Evolutionary conservation across 2,797 vertebrate species (phyloP).

Genomic region (Kryptopterus vitreolus): DNA sequence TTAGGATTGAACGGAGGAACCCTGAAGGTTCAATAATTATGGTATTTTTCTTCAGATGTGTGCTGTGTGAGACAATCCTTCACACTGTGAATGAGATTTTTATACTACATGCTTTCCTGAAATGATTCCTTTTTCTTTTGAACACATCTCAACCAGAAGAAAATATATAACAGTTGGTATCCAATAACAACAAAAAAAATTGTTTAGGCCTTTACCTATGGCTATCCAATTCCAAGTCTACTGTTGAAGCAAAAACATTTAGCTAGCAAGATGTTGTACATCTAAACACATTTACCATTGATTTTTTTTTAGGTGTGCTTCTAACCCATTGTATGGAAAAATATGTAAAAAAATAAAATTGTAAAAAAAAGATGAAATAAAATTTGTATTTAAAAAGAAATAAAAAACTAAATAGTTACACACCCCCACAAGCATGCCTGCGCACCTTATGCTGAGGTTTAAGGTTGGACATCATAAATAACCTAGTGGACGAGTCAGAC

Average conservation of each 20-base stretch:
- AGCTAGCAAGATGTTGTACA: background rate
- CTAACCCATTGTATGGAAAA: background rate
- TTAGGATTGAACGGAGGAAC: background rate
- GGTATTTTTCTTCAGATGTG: background rate
- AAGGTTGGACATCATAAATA: conserved; percentile 40
- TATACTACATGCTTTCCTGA: background rate
- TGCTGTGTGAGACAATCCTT: background rate
- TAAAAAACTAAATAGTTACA: no score
- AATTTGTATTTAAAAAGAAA: conserved; percentile 11
- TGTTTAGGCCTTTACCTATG: background rate
- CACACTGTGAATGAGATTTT: background rate
- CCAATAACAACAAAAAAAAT: background rate
- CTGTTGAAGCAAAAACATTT: background rate
- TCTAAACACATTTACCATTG: background rate
- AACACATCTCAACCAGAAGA: background rate
- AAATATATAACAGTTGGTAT: background rate
- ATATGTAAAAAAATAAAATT: background rate
- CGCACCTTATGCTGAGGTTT: conserved; percentile 33
- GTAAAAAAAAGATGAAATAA: no score
- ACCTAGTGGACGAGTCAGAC: conserved; percentile 30
- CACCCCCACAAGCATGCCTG: conserved; percentile 4
- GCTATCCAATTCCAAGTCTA: background rate
- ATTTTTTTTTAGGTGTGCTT: background rate
- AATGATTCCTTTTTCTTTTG: background rate
- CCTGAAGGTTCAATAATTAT: background rate